Evolutionary conservation across 1,140 invertebrate genomes (phyloP), one percentile per base, ranked within the genome.

Genomic region (Amphibalanus amphitrite): DNA sequence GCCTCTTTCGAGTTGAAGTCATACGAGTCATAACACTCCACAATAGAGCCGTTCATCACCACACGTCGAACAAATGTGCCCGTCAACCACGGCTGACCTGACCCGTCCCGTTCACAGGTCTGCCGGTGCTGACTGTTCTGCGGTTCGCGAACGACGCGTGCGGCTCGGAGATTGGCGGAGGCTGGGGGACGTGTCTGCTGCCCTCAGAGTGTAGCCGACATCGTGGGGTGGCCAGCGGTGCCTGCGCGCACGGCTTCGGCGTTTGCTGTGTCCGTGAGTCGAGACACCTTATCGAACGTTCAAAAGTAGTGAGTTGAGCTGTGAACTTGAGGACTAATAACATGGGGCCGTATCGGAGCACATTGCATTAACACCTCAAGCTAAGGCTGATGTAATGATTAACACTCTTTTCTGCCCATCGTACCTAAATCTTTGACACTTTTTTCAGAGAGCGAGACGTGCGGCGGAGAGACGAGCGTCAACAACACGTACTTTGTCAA

Each of bases 231-330:
- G 82, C 85, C 33, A 86, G 87, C 1, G 89, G 89, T 23, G 81
- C 77, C 8, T 92, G 90, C 78, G 88, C 88, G 13, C 85, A 85
- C 64, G 85, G 84, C 38, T 83, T 85, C 72, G 86, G 85, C 1
- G 84, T 87, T 71, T 92, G 90, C 78, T 92, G 91, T 77, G 83
- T 90, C 71, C 86, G 90, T 92, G 81, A 86, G 86, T 86, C 79
- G 74, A n/a, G n/a, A n/a, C n/a, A n/a, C n/a, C n/a, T n/a, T n/a
- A n/a, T n/a, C n/a, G n/a, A n/a, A n/a, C n/a, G n/a, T n/a, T n/a
- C n/a, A n/a, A n/a, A n/a, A n/a, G n/a, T n/a, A n/a, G n/a, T n/a
- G n/a, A n/a, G n/a, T n/a, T n/a, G n/a, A n/a, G n/a, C n/a, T n/a
- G n/a, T n/a, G n/a, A n/a, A n/a, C n/a, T n/a, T n/a, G n/a, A n/a